phyloP scores from a whole-genome alignment of 2,113 vertebrate species.

The Pica pica region DNA sequence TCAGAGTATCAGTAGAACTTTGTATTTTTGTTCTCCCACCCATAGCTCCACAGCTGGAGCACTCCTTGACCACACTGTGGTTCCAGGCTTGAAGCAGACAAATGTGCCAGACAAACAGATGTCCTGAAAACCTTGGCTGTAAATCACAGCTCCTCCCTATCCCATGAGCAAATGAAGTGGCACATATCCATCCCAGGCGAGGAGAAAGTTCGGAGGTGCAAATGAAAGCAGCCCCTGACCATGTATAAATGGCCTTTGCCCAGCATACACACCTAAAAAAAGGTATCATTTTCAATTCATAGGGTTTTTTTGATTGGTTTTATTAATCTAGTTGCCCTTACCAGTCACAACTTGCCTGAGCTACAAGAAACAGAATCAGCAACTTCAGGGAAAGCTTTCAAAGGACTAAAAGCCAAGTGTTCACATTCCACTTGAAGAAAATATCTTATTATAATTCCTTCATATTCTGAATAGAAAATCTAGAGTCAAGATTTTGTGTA shows the following conservation, averaged over 20 bases:
- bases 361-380: neutral
- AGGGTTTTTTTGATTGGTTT: neutral
- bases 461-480: neutral
- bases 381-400: neutral
- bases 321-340: neutral
- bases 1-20: neutral
- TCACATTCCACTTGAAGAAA: neutral
- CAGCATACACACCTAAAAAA: neutral
- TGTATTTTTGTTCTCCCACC: neutral
- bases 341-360: neutral
- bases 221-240: neutral
- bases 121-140: neutral
- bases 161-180: neutral
- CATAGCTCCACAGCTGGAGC: neutral
- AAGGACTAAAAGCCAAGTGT: neutral
- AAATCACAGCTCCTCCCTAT: neutral
- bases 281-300: neutral
- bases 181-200: rapidly evolving
- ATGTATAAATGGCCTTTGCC: neutral
- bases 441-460: neutral
- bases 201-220: neutral
- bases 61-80: neutral
- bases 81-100: neutral
- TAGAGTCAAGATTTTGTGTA: neutral
- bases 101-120: neutral